phyloP scores from a whole-genome alignment of 2,888 invertebrate genomes.

The Lasiommata megera region DNA sequence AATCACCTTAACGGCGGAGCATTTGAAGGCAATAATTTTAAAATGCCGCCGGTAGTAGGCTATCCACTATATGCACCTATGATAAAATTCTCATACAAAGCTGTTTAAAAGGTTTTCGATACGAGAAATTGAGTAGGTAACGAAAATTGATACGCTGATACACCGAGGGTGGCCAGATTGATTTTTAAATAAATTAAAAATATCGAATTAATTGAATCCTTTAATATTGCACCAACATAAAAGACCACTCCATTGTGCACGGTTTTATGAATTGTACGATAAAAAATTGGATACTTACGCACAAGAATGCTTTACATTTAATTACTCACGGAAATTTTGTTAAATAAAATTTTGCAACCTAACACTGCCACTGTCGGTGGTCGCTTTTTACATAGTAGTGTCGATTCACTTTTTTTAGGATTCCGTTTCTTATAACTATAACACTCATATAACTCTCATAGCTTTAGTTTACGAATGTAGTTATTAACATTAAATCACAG shows the following conservation, averaged over 20 bases:
- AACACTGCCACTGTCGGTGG: slow-evolving; percentile 13
- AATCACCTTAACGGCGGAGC: too few species aligned
- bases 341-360: slow-evolving; percentile 34
- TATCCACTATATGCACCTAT: neutral
- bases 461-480: too few species aligned
- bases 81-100: neutral
- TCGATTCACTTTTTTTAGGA: neutral
- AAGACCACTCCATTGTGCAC: slow-evolving; percentile 23
- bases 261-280: slow-evolving; percentile 45
- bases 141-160: slow-evolving; percentile 1
- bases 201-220: slow-evolving; percentile 11
- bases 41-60: too few species aligned
- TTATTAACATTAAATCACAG: too few species aligned
- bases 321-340: slow-evolving; percentile 41
- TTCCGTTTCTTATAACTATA: neutral
- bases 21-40: too few species aligned
- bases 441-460: neutral
- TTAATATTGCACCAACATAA: slow-evolving; percentile 6
- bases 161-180: neutral
- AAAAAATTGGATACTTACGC: slow-evolving; percentile 44
- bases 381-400: slow-evolving; percentile 6
- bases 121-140: neutral
- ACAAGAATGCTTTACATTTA: slow-evolving; percentile 53
- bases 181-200: slow-evolving; percentile 6
- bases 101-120: neutral